phyloP scores from a whole-genome alignment of 2,888 invertebrate species.

The Trachelus iudaicus region DNA sequence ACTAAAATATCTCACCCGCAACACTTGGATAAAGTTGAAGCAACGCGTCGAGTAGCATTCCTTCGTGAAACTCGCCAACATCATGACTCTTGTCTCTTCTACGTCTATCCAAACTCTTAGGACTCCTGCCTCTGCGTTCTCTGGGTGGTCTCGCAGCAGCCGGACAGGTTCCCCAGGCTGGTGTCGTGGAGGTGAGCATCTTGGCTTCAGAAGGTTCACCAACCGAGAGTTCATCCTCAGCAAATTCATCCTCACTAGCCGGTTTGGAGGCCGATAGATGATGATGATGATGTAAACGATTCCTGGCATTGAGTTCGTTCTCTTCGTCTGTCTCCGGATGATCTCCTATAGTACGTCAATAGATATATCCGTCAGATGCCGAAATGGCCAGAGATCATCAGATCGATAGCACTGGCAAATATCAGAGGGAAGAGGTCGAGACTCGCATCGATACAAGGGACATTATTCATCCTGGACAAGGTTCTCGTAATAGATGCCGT shows the following conservation, averaged over 20 bases:
- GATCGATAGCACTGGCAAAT: background rate
- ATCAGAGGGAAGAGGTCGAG: background rate
- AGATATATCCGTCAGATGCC: background rate
- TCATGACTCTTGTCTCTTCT: slow-evolving; percentile 69
- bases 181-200: slow-evolving; percentile 68
- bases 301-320: slow-evolving; percentile 54
- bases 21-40: slow-evolving; percentile 79
- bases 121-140: slow-evolving; percentile 68
- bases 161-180: slow-evolving; percentile 71
- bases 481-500: background rate
- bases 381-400: background rate
- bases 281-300: slow-evolving; percentile 54
- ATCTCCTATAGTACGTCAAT: slow-evolving; percentile 41
- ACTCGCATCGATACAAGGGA: background rate
- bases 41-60: slow-evolving; percentile 80
- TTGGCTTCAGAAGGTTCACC: slow-evolving; percentile 62
- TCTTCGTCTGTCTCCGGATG: slow-evolving; percentile 59
- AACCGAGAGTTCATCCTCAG: slow-evolving; percentile 80
- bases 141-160: slow-evolving; percentile 71
- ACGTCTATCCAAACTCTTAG: slow-evolving; percentile 64
- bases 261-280: slow-evolving; percentile 59
- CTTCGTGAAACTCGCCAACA: slow-evolving; percentile 83
- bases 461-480: background rate
- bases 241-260: slow-evolving; percentile 86
- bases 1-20: slow-evolving; percentile 65